A percentile compares a stretch with the other conserved stretches of the same genome.
phyloP scores from a whole-genome alignment of 1,140 invertebrate species.

The Adoxophyes honmai region DNA sequence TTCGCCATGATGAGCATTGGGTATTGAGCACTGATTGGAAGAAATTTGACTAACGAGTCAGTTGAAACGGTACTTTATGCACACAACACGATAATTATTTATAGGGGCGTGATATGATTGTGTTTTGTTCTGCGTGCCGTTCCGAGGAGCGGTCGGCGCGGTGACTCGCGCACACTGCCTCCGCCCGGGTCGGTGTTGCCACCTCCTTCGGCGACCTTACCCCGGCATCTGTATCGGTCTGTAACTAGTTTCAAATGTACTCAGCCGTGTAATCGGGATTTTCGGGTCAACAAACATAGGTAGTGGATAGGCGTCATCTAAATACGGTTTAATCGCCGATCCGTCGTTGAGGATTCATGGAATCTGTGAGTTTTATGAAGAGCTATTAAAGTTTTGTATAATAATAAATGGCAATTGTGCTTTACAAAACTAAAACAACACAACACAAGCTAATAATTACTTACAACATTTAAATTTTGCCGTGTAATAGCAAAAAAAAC shows the following conservation, averaged over 20 bases:
- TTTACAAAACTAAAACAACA: too few species aligned
- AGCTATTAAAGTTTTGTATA: too few species aligned
- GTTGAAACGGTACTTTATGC: background rate
- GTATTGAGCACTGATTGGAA: conserved; percentile 6
- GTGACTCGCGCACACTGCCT: conserved; percentile 67
- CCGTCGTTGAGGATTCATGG: too few species aligned
- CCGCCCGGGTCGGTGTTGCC: conserved; percentile 59
- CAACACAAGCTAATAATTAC: too few species aligned
- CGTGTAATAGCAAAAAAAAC: too few species aligned
- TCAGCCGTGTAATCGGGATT: conserved; percentile 34
- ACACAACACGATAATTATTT: background rate
- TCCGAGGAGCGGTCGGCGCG: conserved; percentile 40
- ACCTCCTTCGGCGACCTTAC: conserved; percentile 20
- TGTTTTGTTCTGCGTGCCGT: background rate
- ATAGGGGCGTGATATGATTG: background rate
- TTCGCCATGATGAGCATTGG: background rate
- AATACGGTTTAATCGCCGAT: too few species aligned
- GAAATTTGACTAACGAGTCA: background rate
- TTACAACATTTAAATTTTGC: too few species aligned
- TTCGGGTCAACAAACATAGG: conserved; percentile 26
- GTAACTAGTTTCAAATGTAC: conserved; percentile 28
- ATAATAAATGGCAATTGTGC: too few species aligned
- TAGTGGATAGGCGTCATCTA: too few species aligned
- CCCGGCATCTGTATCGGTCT: background rate
- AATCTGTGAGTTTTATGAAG: too few species aligned